Evolutionary conservation across 2,888 invertebrate genomes (phyloP).

Genomic region (Ophraella communa): DNA sequence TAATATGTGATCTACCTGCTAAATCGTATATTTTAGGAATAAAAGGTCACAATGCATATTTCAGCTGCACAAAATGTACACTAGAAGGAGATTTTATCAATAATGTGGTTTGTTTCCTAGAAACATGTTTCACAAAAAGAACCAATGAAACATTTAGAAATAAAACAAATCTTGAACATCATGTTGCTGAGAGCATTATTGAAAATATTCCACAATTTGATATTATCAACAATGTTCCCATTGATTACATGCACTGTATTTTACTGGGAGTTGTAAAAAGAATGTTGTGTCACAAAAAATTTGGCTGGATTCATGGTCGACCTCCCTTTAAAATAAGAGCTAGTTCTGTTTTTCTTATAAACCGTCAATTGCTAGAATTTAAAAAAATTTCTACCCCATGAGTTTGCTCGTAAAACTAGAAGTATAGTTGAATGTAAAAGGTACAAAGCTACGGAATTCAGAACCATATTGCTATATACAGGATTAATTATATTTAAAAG

Average conservation of each 20-base stretch:
- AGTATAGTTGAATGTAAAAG: slow-evolving; percentile 27
- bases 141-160: slow-evolving; percentile 17
- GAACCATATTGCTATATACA: slow-evolving; percentile 5
- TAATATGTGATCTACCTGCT: slow-evolving; percentile 26
- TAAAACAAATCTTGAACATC: slow-evolving; percentile 16
- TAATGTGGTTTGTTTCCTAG: slow-evolving; percentile 16
- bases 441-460: slow-evolving; percentile 33
- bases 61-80: slow-evolving; percentile 24
- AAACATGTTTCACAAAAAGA: slow-evolving; percentile 10
- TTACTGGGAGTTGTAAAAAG: slow-evolving; percentile 16
- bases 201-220: slow-evolving; percentile 21
- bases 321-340: slow-evolving; percentile 28
- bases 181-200: slow-evolving; percentile 5
- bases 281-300: slow-evolving; percentile 23
- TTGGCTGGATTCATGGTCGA: slow-evolving; percentile 26
- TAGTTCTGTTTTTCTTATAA: background rate
- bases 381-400: slow-evolving; percentile 30
- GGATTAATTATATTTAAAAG: slow-evolving; percentile 25
- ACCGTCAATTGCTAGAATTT: slow-evolving; percentile 3
- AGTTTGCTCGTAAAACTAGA: slow-evolving; percentile 27
- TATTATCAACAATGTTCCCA: slow-evolving; percentile 22
- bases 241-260: slow-evolving; percentile 24
- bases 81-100: slow-evolving; percentile 21
- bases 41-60: slow-evolving; percentile 22
- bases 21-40: slow-evolving; percentile 15